Percentiles rank a stretch among this genome's conserved stretches.
phyloP scores from a whole-genome alignment of 1,140 invertebrate species.

The Nasonia vitripennis region DNA sequence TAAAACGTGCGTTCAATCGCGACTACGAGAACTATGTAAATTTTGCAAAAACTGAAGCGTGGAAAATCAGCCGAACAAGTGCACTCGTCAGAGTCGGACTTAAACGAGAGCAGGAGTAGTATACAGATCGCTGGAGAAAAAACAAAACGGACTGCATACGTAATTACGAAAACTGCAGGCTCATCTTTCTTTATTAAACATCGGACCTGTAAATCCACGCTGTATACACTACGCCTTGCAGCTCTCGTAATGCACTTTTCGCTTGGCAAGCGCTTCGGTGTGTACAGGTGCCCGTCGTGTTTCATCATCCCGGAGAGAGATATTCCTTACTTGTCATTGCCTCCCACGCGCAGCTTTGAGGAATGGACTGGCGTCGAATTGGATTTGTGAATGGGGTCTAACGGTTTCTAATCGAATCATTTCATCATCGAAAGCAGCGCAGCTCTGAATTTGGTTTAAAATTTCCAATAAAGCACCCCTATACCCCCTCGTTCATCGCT shows the following conservation, averaged over 20 bases:
- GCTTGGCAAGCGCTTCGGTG: background rate
- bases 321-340: background rate
- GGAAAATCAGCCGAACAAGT: background rate
- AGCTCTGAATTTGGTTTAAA: no score
- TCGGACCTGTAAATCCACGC: background rate
- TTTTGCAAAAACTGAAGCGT: background rate
- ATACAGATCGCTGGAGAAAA: background rate
- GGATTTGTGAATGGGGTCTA: background rate
- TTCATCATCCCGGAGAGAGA: background rate
- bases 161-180: background rate
- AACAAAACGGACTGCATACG: background rate
- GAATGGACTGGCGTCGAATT: background rate
- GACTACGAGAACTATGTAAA: no score
- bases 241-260: background rate
- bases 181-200: constrained; percentile 1
- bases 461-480: no score
- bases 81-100: background rate
- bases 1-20: no score
- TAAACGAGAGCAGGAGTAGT: background rate
- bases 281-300: background rate
- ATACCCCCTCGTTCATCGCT: background rate
- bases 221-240: background rate
- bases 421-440: no score
- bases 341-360: background rate
- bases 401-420: background rate